These are phyloP conservation scores for Scaptomyza hsui DNA, from an alignment of 1,140 invertebrate species.

Conservation along the genomic window DNA sequence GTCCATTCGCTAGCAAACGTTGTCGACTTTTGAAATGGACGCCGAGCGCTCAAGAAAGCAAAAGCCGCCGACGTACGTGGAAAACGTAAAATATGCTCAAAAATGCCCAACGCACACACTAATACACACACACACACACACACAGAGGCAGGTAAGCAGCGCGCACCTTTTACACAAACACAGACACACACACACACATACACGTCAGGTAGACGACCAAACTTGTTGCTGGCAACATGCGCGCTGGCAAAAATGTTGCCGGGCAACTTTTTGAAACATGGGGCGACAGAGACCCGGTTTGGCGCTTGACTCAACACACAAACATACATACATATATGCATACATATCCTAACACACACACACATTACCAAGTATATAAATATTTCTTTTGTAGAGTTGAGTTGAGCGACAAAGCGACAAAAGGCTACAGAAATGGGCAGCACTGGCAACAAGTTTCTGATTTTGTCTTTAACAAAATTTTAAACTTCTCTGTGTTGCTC, in stretches of 20 bases:
- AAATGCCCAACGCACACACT: constrained; percentile 49
- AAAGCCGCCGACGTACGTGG: constrained; percentile 72
- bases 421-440: constrained; percentile 53
- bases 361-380: constrained; percentile 1
- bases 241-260: constrained; percentile 72
- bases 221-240: constrained; percentile 82
- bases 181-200: constrained; percentile 30
- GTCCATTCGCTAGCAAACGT: constrained; percentile 80
- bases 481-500: constrained; percentile 4
- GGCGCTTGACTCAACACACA: constrained; percentile 24
- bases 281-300: constrained; percentile 61
- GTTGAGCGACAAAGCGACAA: constrained; percentile 50
- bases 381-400: constrained; percentile 43
- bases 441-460: constrained; percentile 63
- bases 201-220: constrained; percentile 67
- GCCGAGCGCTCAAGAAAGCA: constrained; percentile 75
- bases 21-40: constrained; percentile 81
- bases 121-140: constrained; percentile 45
- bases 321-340: constrained; percentile 3
- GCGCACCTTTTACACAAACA: constrained; percentile 54
- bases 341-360: not conserved
- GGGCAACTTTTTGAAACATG: constrained; percentile 69
- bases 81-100: constrained; percentile 79
- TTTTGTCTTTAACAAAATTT: constrained; percentile 33
- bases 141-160: constrained; percentile 14